Conservation (phyloP, 2,113 vertebrate species). For the Odocoileus hemionus region DNA sequence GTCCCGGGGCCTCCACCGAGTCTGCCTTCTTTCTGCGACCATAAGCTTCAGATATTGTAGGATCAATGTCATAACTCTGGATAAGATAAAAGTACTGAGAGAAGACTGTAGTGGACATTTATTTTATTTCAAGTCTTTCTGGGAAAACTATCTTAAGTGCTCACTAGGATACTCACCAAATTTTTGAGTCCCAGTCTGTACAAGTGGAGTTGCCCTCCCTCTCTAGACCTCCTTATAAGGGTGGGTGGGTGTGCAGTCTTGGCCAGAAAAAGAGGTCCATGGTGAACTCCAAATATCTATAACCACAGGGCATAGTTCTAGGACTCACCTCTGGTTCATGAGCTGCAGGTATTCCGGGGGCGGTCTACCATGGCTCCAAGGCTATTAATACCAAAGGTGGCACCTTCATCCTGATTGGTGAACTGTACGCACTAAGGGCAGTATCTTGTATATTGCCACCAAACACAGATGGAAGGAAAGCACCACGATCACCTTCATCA, state of each 20-base stretch:
- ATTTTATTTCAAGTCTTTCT: not conserved
- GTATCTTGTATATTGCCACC: constrained; percentile 90
- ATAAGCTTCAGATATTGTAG: not conserved
- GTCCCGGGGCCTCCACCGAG: not conserved
- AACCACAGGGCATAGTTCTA: not conserved
- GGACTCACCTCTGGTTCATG: constrained; percentile 87
- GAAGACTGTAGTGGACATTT: not conserved
- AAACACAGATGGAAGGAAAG: constrained; percentile 77
- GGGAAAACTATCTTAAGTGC: not conserved
- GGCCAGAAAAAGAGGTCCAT: constrained; percentile 68
- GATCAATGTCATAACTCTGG: not conserved
- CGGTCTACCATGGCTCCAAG: constrained; percentile 90
- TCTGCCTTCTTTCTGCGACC: not conserved
- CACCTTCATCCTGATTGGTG: constrained; percentile 86
- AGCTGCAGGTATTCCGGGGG: constrained; percentile 90
- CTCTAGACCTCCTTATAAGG: not conserved
- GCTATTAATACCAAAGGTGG: constrained; percentile 89
- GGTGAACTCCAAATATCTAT: constrained; percentile 53
- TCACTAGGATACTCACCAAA: not conserved
- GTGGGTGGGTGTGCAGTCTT: not conserved
- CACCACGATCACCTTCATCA: constrained; percentile 86
- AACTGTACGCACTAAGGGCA: constrained; percentile 86
- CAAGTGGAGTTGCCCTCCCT: not conserved
- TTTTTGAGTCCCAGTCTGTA: not conserved
- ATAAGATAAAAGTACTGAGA: not conserved